Conservation (phyloP, 1,140 invertebrate genomes). For the Ceratosolen solmsi region DNA sequence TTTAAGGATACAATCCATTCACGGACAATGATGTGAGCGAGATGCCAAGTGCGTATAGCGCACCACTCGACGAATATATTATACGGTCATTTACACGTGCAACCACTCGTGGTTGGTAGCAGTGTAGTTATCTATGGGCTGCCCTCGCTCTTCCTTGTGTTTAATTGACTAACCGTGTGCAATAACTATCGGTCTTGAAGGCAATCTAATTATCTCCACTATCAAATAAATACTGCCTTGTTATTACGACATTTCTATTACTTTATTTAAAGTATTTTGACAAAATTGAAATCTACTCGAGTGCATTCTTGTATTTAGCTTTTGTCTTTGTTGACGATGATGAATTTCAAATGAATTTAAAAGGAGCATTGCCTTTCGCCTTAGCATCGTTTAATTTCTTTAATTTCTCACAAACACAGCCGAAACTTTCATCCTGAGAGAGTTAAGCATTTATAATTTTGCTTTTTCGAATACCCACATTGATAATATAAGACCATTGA, state of each 20-base stretch:
- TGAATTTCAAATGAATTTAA: not conserved
- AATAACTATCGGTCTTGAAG: not conserved
- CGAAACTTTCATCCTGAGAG: not conserved
- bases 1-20: too few species aligned
- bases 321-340: not conserved
- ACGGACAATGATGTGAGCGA: not conserved
- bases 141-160: not conserved
- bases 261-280: not conserved
- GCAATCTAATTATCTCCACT: not conserved
- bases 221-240: not conserved
- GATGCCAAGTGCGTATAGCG: not conserved
- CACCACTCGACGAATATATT: not conserved
- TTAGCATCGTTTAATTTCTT: not conserved
- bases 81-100: slow-evolving; percentile 15
- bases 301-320: not conserved
- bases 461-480: not conserved
- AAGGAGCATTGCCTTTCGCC: not conserved
- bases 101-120: not conserved
- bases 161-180: not conserved
- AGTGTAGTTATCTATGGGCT: not conserved
- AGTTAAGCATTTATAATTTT: not conserved
- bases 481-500: not conserved
- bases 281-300: not conserved
- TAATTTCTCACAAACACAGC: not conserved
- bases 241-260: not conserved